A percentile compares a stretch with the other conserved stretches of the same genome.
These are phyloP conservation scores for Acipenser ruthenus DNA, from an alignment of 2,797 vertebrate genomes.

Conservation along the genomic window DNA sequence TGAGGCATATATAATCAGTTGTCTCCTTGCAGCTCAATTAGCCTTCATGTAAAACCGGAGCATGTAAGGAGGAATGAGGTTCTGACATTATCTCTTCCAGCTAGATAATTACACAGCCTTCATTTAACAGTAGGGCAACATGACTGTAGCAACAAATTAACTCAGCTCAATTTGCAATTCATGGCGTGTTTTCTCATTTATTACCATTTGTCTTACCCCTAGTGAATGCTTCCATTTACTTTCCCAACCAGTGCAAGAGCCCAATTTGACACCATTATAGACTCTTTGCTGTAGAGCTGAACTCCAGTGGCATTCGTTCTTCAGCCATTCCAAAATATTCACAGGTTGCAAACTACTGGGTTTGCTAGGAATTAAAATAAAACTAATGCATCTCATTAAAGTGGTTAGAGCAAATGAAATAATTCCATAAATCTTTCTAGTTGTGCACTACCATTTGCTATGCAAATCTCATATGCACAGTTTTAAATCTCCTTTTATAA, in stretches of 20 bases:
- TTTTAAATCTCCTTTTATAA: no score
- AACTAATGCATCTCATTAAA: no score
- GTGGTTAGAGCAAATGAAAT: no score
- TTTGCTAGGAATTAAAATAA: no score
- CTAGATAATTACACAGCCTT: slow-evolving; percentile 78
- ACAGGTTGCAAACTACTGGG: no score
- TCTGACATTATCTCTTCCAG: slow-evolving; percentile 76
- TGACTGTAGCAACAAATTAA: slow-evolving; percentile 75
- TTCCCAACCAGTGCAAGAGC: slow-evolving; percentile 51
- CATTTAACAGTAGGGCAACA: slow-evolving; percentile 79
- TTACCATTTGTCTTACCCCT: slow-evolving; percentile 75
- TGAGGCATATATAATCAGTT: slow-evolving; percentile 65
- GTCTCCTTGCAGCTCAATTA: slow-evolving; percentile 79
- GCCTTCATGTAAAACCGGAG: slow-evolving; percentile 70
- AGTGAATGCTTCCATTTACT: slow-evolving; percentile 67
- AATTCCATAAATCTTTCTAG: no score
- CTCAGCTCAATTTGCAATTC: slow-evolving; percentile 74
- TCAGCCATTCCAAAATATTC: background rate
- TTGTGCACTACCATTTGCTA: no score
- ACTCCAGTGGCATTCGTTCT: slow-evolving; percentile 1
- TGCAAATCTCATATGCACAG: no score
- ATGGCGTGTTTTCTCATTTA: slow-evolving; percentile 75
- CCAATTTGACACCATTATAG: slow-evolving; percentile 44
- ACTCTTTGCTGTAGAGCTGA: slow-evolving; percentile 10
- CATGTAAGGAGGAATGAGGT: slow-evolving; percentile 75